Percentiles rank a stretch among this genome's conserved stretches.
phyloP scores from a whole-genome alignment of 2,797 vertebrate genomes.

The Merluccius polli region DNA sequence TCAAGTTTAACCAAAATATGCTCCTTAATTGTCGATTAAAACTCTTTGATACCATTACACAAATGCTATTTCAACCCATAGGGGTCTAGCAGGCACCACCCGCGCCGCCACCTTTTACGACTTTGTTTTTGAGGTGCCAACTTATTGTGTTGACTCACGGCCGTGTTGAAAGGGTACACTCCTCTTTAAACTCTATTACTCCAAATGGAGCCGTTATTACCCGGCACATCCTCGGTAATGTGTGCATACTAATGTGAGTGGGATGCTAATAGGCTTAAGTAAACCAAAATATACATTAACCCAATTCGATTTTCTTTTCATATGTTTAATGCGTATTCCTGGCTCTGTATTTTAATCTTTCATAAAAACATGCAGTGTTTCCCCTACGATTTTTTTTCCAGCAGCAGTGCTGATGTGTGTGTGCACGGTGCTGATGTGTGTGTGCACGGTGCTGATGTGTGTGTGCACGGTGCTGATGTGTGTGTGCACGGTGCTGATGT shows the following conservation, averaged over 20 bases:
- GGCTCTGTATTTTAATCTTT: neutral
- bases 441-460: too few relatives aligned
- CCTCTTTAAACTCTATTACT: conserved; percentile 54
- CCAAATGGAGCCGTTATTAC: conserved; percentile 32
- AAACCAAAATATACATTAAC: conserved; percentile 29
- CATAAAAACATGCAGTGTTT: neutral
- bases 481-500: too few relatives aligned
- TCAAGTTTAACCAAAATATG: conserved; percentile 9
- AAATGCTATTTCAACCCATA: conserved; percentile 8
- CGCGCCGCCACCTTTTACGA: neutral
- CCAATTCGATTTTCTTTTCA: neutral
- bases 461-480: too few relatives aligned
- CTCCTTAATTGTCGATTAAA: neutral
- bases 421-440: too few relatives aligned
- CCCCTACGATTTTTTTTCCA: too few relatives aligned
- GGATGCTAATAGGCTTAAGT: conserved; percentile 37
- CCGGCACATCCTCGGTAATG: neutral
- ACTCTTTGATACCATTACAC: conserved; percentile 33
- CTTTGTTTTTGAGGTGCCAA: neutral
- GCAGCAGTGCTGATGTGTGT: too few relatives aligned
- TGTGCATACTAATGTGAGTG: neutral
- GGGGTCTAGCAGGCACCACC: neutral
- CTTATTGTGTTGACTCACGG: neutral
- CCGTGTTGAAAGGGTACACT: conserved; percentile 41
- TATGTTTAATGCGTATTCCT: neutral